Evolutionary conservation across 2,888 invertebrate species (phyloP).

Genomic region (Meganola albula): DNA sequence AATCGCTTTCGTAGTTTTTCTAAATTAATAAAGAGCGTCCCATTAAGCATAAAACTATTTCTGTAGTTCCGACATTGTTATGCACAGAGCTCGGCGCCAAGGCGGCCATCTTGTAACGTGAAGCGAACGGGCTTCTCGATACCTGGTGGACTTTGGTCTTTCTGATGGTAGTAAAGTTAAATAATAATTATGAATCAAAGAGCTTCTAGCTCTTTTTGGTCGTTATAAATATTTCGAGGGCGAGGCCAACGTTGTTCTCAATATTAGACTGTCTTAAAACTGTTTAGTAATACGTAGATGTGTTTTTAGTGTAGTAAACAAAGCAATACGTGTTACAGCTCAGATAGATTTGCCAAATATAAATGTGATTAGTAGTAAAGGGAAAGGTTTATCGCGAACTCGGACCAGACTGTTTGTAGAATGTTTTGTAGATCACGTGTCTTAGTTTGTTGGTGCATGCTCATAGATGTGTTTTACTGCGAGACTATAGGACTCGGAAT

Average conservation of each 20-base stretch:
- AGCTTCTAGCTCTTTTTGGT: too few relatives aligned
- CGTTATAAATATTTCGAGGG: too few relatives aligned
- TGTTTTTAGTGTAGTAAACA: slow-evolving; percentile 12
- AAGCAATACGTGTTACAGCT: slow-evolving; percentile 42
- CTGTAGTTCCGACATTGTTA: too few relatives aligned
- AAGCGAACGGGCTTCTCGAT: slow-evolving; percentile 87
- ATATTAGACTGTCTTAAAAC: too few relatives aligned
- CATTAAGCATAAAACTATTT: too few relatives aligned
- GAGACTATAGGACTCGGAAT: slow-evolving; percentile 33
- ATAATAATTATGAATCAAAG: too few relatives aligned
- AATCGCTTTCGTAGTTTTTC: too few relatives aligned
- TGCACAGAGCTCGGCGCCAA: slow-evolving; percentile 87
- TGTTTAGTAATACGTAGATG: too few relatives aligned
- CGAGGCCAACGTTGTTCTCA: too few relatives aligned
- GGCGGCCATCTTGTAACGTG: slow-evolving; percentile 85
- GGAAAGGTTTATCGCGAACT: slow-evolving; percentile 45
- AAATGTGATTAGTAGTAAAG: slow-evolving; percentile 64
- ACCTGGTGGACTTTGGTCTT: slow-evolving; percentile 68
- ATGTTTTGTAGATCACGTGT: slow-evolving; percentile 65
- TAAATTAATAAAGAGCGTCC: too few relatives aligned
- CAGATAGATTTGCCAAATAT: slow-evolving; percentile 69
- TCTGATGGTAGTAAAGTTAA: too few relatives aligned
- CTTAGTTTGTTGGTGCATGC: slow-evolving; percentile 72
- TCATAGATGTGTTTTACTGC: slow-evolving; percentile 40
- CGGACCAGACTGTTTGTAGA: slow-evolving; percentile 69